Conservation (phyloP, 2,113 vertebrate genomes). For the Phainopepla nitens region DNA sequence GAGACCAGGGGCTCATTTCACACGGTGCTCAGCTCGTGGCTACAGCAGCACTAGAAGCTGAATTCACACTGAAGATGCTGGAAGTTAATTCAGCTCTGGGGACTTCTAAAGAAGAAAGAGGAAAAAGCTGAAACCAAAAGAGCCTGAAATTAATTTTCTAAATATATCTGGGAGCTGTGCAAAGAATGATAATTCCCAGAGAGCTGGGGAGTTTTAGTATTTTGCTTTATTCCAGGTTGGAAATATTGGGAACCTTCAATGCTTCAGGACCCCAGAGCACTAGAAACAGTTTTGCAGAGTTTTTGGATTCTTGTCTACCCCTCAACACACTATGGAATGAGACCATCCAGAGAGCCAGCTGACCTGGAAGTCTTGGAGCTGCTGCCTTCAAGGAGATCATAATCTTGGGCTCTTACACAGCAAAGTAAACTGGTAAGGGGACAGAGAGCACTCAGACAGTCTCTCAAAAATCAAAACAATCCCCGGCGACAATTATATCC, state of each 20-base stretch:
- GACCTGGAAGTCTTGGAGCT: neutral
- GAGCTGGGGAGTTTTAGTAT: neutral
- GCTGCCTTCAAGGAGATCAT: neutral
- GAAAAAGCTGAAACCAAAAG: conserved; percentile 11
- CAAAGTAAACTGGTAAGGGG: neutral
- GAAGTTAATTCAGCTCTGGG: neutral
- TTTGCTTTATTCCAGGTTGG: neutral
- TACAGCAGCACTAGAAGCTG: neutral
- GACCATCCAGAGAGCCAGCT: neutral
- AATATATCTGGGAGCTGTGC: neutral
- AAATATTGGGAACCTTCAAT: neutral
- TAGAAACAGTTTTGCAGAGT: accelerated
- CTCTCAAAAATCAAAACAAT: neutral
- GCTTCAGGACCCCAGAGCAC: neutral
- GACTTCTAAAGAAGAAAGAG: neutral
- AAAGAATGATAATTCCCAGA: neutral
- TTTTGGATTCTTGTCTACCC: neutral
- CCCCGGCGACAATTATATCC: neutral
- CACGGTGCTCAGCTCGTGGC: neutral
- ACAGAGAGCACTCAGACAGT: neutral
- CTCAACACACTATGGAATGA: neutral
- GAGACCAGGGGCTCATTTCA: neutral
- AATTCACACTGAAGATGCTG: neutral
- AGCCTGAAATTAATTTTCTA: conserved; percentile 57
- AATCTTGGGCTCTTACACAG: neutral